Percentiles rank a stretch among this genome's conserved stretches.
Conservation (phyloP, 1,140 invertebrate genomes). For the Hetaerina americana region DNA sequence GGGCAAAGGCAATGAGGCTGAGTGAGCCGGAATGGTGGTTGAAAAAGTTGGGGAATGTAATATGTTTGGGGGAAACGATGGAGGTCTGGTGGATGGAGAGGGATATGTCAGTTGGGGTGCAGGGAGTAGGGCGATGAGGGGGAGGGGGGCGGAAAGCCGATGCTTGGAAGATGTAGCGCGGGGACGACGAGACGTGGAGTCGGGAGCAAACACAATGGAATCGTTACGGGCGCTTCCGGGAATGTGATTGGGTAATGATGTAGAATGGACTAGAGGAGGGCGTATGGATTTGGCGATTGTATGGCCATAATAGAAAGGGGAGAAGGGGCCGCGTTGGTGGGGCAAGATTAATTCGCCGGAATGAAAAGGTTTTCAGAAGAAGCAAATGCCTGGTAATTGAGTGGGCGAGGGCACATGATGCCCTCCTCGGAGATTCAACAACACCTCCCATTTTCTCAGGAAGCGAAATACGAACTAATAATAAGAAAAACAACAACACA, state of each 20-base stretch:
- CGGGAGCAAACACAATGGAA: background rate
- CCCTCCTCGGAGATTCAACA: no score
- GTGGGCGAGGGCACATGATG: no score
- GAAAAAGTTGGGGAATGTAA: conserved; percentile 14
- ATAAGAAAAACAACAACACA: no score
- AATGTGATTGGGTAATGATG: background rate
- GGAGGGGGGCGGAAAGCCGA: background rate
- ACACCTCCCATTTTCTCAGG: no score
- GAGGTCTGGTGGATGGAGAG: background rate
- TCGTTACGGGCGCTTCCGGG: background rate
- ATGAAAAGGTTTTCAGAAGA: no score
- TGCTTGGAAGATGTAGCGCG: background rate
- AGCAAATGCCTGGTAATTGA: no score
- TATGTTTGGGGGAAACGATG: background rate
- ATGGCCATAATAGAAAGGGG: no score
- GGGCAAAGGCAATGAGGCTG: no score
- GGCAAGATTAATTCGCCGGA: no score
- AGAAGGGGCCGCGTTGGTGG: no score
- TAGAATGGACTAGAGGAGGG: background rate
- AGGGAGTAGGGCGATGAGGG: no score
- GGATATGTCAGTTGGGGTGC: background rate
- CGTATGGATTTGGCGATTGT: background rate
- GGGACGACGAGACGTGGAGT: background rate
- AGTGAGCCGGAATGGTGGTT: background rate
- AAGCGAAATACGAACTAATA: no score